These are phyloP conservation scores for Mythimna impura DNA, from an alignment of 2,888 invertebrate species.

Conservation along the genomic window DNA sequence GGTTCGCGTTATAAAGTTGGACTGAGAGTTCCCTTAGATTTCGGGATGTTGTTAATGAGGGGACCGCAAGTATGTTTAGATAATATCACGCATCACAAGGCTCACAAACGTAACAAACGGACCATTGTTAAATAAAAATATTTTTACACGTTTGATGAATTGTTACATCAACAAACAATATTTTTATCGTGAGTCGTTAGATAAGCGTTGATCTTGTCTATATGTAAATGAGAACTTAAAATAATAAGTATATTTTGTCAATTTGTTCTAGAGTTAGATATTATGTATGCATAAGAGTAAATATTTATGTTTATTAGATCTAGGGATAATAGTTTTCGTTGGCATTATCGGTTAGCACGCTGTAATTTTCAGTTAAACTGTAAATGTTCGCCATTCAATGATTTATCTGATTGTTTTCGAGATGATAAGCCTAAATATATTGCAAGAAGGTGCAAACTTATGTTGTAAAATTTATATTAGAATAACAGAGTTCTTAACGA, in stretches of 20 bases:
- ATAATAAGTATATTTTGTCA: constrained; percentile 85
- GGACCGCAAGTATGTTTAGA: constrained; percentile 78
- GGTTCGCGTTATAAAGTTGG: constrained; percentile 63
- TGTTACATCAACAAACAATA: constrained; percentile 74
- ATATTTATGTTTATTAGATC: constrained; percentile 76
- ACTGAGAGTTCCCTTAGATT: constrained; percentile 53
- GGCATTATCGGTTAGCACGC: constrained; percentile 65
- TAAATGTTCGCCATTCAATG: constrained; percentile 55
- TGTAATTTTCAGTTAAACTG: constrained; percentile 71
- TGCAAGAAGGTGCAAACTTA: constrained; percentile 59
- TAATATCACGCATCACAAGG: constrained; percentile 79
- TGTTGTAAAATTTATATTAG: constrained; percentile 57
- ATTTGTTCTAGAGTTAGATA: constrained; percentile 84
- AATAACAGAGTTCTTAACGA: constrained; percentile 53
- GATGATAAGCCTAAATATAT: constrained; percentile 51
- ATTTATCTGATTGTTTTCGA: constrained; percentile 42
- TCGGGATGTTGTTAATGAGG: constrained; percentile 64
- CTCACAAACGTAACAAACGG: constrained; percentile 85
- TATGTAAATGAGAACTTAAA: constrained; percentile 80
- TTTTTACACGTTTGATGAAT: constrained; percentile 84
- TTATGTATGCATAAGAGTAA: constrained; percentile 72
- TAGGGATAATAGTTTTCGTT: constrained; percentile 64
- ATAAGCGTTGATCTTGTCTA: constrained; percentile 80
- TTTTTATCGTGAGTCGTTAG: constrained; percentile 77
- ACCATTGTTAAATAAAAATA: constrained; percentile 87